Conservation (phyloP, 1,140 invertebrate genomes). For the Diploscapter pachys region DNA sequence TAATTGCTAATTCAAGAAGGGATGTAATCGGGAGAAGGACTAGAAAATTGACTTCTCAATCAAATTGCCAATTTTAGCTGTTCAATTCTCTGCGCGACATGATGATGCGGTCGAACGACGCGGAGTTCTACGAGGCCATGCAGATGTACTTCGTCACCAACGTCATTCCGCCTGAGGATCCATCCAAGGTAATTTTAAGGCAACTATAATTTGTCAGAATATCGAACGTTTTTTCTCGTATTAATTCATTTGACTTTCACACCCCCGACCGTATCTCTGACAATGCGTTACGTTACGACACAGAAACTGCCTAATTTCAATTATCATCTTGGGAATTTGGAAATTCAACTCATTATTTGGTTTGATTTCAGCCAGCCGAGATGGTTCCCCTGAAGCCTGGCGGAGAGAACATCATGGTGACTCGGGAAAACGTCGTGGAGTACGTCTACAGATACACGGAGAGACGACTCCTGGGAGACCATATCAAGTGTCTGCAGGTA, state of each 20-base stretch:
- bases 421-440: slow-evolving; percentile 87
- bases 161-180: neutral
- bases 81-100: slow-evolving; percentile 9
- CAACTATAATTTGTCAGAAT: too few species aligned
- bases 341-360: slow-evolving; percentile 74
- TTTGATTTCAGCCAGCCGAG: slow-evolving; percentile 67
- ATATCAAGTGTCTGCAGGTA: neutral
- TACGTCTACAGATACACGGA: slow-evolving; percentile 96
- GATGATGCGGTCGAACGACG: neutral
- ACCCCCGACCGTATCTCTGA: neutral
- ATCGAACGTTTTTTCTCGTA: too few species aligned
- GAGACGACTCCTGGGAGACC: slow-evolving; percentile 79
- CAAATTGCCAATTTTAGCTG: neutral
- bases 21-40: too few species aligned
- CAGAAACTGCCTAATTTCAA: neutral
- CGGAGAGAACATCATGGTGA: slow-evolving; percentile 87
- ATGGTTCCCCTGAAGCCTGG: slow-evolving; percentile 73
- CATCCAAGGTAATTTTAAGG: slow-evolving; percentile 60
- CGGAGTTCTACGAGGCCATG: neutral
- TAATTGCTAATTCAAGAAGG: slow-evolving; percentile 4
- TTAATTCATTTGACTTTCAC: neutral
- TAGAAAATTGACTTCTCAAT: neutral
- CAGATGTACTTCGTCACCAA: neutral
- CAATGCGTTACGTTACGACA: neutral
- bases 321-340: neutral